Conservation (phyloP, 2,113 vertebrate species). For the Gallinago paraguaiae region DNA sequence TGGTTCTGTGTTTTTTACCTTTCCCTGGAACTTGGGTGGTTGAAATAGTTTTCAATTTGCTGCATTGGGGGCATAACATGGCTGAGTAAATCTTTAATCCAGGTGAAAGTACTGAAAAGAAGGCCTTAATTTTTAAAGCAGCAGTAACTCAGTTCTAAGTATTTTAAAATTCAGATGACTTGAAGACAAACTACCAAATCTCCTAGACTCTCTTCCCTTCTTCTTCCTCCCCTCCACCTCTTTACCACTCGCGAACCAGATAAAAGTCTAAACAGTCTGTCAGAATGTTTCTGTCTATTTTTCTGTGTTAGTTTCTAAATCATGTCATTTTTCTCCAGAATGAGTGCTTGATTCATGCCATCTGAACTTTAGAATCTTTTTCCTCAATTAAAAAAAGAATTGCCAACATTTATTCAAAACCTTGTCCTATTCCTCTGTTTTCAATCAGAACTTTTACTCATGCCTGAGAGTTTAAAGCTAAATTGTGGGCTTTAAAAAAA, state of each 20-base stretch:
- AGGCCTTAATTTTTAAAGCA: not conserved
- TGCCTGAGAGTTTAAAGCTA: not conserved
- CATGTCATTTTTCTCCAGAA: not conserved
- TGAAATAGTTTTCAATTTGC: not conserved
- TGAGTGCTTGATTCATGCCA: not conserved
- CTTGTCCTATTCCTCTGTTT: not conserved
- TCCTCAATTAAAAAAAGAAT: not conserved
- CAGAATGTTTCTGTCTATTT: not conserved
- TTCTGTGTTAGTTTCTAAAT: not conserved
- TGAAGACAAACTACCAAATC: not conserved
- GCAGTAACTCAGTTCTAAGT: not conserved
- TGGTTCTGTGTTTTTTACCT: not conserved
- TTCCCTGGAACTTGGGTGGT: not conserved
- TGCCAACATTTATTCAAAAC: not conserved
- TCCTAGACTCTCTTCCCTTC: not conserved
- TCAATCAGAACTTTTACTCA: not conserved
- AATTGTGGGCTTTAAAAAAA: not conserved
- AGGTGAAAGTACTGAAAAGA: not conserved
- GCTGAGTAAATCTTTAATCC: not conserved
- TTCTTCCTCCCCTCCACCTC: not conserved
- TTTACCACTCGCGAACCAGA: not conserved
- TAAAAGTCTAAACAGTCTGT: constrained; percentile 14
- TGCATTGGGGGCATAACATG: not conserved
- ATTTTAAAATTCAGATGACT: not conserved
- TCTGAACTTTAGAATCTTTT: not conserved